Evolutionary conservation across 2,113 vertebrate genomes (phyloP).

Genomic region (Myrmophylax atrothorax): DNA sequence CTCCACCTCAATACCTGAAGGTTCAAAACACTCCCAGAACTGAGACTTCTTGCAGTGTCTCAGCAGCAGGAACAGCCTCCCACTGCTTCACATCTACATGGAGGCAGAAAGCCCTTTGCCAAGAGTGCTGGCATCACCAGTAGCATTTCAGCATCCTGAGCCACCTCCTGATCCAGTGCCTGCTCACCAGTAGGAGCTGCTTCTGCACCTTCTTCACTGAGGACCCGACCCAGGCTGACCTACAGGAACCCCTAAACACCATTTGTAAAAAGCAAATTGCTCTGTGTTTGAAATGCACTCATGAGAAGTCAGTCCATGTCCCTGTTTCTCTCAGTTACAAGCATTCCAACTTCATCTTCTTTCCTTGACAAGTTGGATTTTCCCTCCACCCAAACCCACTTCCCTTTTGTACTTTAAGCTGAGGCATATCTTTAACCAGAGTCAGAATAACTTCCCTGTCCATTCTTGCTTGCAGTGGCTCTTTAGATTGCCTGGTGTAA

Average conservation of each 20-base stretch:
- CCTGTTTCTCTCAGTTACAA: neutral
- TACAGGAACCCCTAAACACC: accelerated
- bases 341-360: neutral
- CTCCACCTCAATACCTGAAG: conserved; percentile 17
- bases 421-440: neutral
- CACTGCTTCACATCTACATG: accelerated
- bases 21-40: neutral
- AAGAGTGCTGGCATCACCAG: neutral
- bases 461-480: neutral
- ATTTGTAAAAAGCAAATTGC: neutral
- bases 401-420: neutral
- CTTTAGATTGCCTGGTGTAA: neutral
- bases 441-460: neutral
- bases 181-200: neutral
- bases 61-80: neutral
- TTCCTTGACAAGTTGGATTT: neutral
- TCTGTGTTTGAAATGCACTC: neutral
- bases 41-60: neutral
- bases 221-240: neutral
- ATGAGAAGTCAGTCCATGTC: accelerated
- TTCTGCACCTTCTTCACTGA: neutral
- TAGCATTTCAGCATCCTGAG: too few species aligned
- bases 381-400: neutral
- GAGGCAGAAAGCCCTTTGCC: neutral
- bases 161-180: neutral